These are phyloP conservation scores for Heliconius cydno DNA, from an alignment of 2,888 invertebrate species.

Conservation along the genomic window DNA sequence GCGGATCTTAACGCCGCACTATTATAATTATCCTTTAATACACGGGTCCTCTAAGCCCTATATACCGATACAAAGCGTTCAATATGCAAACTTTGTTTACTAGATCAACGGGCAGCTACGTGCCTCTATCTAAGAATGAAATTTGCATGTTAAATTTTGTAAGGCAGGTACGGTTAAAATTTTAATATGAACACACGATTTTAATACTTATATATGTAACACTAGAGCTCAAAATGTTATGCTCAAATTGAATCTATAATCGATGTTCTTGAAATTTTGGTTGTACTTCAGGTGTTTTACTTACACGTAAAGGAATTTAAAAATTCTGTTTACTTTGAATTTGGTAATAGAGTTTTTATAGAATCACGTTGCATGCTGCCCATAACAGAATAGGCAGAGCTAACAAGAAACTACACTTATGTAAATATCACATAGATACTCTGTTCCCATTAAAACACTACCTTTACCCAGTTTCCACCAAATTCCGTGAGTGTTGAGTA, in stretches of 20 bases:
- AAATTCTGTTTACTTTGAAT: constrained; percentile 8
- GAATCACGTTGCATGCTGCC: too few species aligned
- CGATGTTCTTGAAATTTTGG: constrained; percentile 28
- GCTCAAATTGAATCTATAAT: neutral
- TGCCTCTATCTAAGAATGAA: constrained; percentile 44
- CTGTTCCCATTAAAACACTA: too few species aligned
- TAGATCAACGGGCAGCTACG: constrained; percentile 44
- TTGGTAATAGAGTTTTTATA: too few species aligned
- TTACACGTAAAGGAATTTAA: neutral
- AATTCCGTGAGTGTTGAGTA: too few species aligned
- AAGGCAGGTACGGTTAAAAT: constrained; percentile 35
- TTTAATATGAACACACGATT: constrained; percentile 24
- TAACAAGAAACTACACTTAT: too few species aligned
- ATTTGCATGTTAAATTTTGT: constrained; percentile 46
- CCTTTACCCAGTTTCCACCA: too few species aligned
- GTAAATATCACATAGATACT: too few species aligned
- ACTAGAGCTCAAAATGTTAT: constrained; percentile 24
- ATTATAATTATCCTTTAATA: neutral
- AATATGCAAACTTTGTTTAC: constrained; percentile 48
- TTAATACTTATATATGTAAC: neutral
- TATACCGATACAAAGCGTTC: constrained; percentile 29
- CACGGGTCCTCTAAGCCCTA: neutral
- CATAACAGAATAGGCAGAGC: too few species aligned
- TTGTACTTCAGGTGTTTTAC: constrained; percentile 17
- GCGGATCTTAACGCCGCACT: neutral